Evolutionary conservation across 2,888 invertebrate genomes (phyloP), one percentile per base, ranked within the genome.

Genomic region (Tipula helvola): DNA sequence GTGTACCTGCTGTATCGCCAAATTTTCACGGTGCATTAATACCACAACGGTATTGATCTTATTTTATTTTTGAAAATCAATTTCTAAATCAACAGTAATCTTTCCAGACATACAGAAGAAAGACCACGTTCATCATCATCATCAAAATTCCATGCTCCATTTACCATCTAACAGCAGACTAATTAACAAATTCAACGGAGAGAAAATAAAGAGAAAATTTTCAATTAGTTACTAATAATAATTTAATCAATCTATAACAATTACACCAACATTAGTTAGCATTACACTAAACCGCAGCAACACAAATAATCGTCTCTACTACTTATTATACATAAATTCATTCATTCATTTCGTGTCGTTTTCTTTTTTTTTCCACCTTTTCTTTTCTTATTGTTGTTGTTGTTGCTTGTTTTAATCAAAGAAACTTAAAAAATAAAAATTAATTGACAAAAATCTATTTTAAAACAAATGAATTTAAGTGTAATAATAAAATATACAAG

Each of bases 371-470:
- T 18, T 57, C 3, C 13, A 1, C 12, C 5, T 57, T 18, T 71
- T 5, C 10, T 71, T 4, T 10, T 28, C 8, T 28, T 71, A 1
- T 5, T 71, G 18, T 71, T 71, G 71, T 71, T 71, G 18, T 71
- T 28, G 10, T 28, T 71, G 3, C 12, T 28, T 71, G 8, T 28
- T 71, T 71, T 71, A 71, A 71, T 71, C 71, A 71, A 71, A 52
- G 52, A 52, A 52, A 71, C 71, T 28, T 8, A 10, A 71, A 52
- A 18, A 71, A 71, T 4, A 28, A 52, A 71, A 28, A 71, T 71
- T 71, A 71, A 71, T 71, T 71, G 71, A 71, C 71, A 71, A 71
- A 71, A 71, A 71, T 71, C 71, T 71, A 71, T 71, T 71, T 71
- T 71, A 71, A 71, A 71, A 71, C 71, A 71, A 71, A 18, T 71